phyloP scores from a whole-genome alignment of 1,140 invertebrate species.

The Papilio polytes region DNA sequence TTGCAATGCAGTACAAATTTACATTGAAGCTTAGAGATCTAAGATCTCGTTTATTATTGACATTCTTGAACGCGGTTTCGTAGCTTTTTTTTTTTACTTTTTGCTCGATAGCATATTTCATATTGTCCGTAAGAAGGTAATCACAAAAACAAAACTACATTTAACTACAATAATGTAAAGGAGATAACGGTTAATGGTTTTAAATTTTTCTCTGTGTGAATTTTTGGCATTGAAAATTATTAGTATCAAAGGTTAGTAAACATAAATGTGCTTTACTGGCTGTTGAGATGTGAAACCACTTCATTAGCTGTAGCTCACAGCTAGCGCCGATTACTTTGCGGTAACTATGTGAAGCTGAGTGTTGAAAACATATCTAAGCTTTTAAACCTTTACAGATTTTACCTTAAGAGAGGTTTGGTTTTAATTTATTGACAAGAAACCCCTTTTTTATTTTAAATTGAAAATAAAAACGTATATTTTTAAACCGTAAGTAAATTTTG shows the following conservation, averaged over 20 bases:
- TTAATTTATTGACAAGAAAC: too few relatives aligned
- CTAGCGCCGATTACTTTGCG: background rate
- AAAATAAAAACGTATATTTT: too few relatives aligned
- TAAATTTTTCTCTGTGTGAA: too few relatives aligned
- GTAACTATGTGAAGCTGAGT: background rate
- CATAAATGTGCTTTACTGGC: background rate
- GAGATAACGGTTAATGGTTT: too few relatives aligned
- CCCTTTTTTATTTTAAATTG: too few relatives aligned
- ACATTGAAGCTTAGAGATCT: background rate
- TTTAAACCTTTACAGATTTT: background rate
- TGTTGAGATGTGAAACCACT: conserved; percentile 14
- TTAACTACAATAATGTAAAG: too few relatives aligned
- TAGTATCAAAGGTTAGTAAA: background rate
- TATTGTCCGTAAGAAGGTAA: too few relatives aligned
- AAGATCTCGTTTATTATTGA: background rate
- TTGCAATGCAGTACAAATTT: background rate
- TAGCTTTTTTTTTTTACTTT: too few relatives aligned
- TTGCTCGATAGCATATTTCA: too few relatives aligned
- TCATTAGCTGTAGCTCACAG: background rate
- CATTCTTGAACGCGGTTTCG: background rate
- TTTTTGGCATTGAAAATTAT: background rate
- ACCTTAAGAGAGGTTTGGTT: background rate
- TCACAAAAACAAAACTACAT: too few relatives aligned
- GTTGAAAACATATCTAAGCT: background rate
- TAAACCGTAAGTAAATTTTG: too few relatives aligned